phyloP scores from a whole-genome alignment of 2,113 vertebrate genomes.

The Poicephalus meyeri region DNA sequence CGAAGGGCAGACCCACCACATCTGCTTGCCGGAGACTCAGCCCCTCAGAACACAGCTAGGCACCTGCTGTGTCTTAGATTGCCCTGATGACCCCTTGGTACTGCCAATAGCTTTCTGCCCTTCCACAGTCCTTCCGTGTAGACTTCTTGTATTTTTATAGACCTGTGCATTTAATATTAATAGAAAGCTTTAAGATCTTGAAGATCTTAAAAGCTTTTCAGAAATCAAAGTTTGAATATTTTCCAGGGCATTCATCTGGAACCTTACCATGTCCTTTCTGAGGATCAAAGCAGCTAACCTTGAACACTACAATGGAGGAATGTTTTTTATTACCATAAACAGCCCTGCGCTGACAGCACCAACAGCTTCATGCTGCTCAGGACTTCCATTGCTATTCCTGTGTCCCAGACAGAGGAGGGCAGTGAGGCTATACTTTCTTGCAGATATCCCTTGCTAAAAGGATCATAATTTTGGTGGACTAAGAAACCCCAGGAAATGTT shows the following conservation, averaged over 20 bases:
- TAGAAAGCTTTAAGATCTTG: neutral
- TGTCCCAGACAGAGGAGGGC: neutral
- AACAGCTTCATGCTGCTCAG: neutral
- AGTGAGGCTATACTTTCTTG: neutral
- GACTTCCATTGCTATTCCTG: neutral
- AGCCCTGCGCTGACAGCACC: neutral
- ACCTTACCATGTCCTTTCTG: rapidly evolving
- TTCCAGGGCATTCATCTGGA: neutral
- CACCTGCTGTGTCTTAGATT: neutral
- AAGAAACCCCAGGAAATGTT: neutral
- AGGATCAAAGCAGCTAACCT: neutral
- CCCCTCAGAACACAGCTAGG: neutral
- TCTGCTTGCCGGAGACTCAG: neutral
- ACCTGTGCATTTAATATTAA: neutral
- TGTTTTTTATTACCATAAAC: neutral
- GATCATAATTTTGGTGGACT: neutral
- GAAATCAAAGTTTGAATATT: neutral
- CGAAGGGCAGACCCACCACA: neutral
- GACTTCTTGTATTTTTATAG: neutral
- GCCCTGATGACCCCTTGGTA: neutral
- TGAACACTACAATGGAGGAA: neutral
- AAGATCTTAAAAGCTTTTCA: neutral
- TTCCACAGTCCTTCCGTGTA: neutral
- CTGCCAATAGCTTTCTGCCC: neutral
- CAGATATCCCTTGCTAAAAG: neutral